phyloP scores from a whole-genome alignment of 2,888 invertebrate genomes.

The Fabriciana adippe region DNA sequence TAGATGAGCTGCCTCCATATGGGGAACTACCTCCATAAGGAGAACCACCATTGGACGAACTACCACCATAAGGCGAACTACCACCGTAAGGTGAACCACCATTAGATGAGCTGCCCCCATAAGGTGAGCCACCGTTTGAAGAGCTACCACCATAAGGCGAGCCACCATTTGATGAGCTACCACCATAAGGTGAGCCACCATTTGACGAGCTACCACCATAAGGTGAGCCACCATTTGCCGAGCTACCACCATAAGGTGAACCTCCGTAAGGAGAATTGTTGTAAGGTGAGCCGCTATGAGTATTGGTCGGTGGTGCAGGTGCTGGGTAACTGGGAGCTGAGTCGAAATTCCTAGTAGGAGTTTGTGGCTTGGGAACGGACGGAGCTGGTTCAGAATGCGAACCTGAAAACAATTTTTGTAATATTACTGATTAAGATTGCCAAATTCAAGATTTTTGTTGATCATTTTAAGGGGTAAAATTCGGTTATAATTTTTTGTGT shows the following conservation, averaged over 20 bases:
- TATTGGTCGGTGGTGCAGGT: conserved; percentile 63
- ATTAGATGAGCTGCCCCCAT: conserved; percentile 48
- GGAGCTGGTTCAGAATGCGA: conserved; percentile 68
- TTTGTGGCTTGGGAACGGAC: conserved; percentile 54
- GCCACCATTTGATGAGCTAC: no score
- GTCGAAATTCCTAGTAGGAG: conserved; percentile 59
- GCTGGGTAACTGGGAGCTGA: conserved; percentile 70
- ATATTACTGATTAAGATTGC: no score
- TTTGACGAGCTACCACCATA: conserved; percentile 44
- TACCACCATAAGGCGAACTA: conserved; percentile 40
- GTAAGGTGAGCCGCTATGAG: conserved; percentile 39
- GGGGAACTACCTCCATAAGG: conserved; percentile 49
- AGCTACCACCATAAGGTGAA: conserved; percentile 47
- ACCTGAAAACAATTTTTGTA: conserved; percentile 53
- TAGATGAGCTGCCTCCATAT: conserved; percentile 45
- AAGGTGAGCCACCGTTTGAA: conserved; percentile 45
- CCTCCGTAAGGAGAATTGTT: conserved; percentile 31
- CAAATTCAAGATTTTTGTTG: no score
- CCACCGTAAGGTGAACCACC: conserved; percentile 43
- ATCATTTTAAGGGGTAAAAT: no score
- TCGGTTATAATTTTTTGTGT: no score
- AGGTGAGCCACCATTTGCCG: conserved; percentile 44
- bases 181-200: conserved; percentile 48
- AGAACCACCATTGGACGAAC: conserved; percentile 45
- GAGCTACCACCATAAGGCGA: conserved; percentile 44